phyloP scores from a whole-genome alignment of 2,113 vertebrate species.

The Blennius ocellaris region DNA sequence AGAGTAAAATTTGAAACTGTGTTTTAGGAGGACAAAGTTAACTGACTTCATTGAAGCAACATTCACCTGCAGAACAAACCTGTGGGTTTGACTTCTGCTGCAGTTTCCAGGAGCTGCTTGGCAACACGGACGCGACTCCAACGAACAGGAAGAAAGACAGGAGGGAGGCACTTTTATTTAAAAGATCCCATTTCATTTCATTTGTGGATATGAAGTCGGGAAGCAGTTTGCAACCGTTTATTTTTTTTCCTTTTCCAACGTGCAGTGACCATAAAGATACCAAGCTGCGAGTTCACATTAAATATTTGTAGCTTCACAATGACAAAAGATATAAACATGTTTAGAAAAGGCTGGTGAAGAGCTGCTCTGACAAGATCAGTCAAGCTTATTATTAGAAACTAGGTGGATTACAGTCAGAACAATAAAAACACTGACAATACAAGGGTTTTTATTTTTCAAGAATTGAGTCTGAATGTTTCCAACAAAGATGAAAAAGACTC shows the following conservation, averaged over 20 bases:
- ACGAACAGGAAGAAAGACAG: not conserved
- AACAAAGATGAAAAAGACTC: no score
- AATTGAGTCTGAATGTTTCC: no score
- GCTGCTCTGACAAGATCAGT: constrained; percentile 70
- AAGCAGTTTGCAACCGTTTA: constrained; percentile 77
- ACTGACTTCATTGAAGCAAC: no score
- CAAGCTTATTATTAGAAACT: constrained; percentile 43
- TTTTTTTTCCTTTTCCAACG: constrained; percentile 57
- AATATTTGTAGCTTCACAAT: constrained; percentile 54
- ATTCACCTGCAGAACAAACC: no score
- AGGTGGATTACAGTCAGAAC: no score
- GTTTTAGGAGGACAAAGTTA: no score
- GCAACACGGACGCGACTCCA: no score
- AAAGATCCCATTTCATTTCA: constrained; percentile 81
- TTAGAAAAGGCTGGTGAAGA: constrained; percentile 41
- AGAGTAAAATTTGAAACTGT: no score
- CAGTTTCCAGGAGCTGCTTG: no score
- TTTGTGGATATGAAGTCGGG: constrained; percentile 77
- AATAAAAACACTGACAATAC: no score
- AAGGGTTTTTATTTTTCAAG: no score
- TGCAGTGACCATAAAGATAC: constrained; percentile 78
- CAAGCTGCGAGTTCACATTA: constrained; percentile 75
- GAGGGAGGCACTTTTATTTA: constrained; percentile 46
- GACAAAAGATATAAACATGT: not conserved
- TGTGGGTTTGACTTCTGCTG: no score